Conservation (phyloP, 2,797 vertebrate genomes). For the Carduelis carduelis region DNA sequence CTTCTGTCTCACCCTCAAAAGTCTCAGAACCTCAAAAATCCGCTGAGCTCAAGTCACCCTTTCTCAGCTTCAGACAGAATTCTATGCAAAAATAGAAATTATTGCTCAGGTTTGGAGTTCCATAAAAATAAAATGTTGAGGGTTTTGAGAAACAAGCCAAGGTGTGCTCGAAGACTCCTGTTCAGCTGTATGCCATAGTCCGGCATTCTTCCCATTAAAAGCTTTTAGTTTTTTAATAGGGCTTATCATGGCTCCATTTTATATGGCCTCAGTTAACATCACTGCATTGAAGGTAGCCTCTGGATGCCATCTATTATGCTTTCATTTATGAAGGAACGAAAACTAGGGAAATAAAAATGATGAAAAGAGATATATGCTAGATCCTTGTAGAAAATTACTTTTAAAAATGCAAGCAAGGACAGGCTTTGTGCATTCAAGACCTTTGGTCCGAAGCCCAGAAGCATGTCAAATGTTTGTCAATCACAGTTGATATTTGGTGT, state of each 20-base stretch:
- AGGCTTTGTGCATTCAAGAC: neutral
- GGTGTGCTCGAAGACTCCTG: neutral
- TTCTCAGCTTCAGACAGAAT: neutral
- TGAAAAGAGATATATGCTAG: neutral
- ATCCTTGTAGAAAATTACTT: neutral
- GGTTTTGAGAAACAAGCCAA: neutral
- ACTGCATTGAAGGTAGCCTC: neutral
- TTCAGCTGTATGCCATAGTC: neutral
- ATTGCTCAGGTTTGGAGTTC: neutral
- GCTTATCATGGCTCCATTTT: neutral
- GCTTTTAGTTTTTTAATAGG: neutral
- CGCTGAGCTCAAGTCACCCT: neutral
- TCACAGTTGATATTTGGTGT: neutral
- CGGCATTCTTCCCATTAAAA: neutral
- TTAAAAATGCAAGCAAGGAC: neutral
- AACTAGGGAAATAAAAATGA: neutral
- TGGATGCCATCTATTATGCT: neutral
- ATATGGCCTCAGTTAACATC: neutral
- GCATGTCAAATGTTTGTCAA: neutral
- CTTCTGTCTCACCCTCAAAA: neutral
- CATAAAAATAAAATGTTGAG: neutral
- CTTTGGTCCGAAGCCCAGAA: neutral
- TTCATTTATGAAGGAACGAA: neutral
- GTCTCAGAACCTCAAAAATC: neutral
- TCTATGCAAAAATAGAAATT: neutral